A percentile compares a stretch with the other conserved stretches of the same genome.
Conservation (phyloP, 2,888 invertebrate genomes). For the Erynnis tages region DNA sequence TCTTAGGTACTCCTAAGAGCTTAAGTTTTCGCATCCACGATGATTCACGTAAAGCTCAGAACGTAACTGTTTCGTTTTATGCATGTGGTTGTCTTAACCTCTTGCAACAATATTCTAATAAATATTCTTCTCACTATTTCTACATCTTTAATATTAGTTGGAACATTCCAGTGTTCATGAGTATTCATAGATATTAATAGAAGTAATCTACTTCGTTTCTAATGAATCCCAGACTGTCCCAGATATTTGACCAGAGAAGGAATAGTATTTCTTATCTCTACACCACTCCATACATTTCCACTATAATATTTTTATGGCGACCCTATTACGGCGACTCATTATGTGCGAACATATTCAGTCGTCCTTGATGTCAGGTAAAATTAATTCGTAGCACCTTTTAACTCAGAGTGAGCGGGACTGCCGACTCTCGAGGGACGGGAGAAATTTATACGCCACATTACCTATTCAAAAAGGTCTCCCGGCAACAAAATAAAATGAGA, state of each 20-base stretch:
- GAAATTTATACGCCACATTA: constrained; percentile 75
- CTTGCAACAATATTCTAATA: too few relatives aligned
- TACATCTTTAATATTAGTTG: too few relatives aligned
- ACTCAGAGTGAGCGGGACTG: constrained; percentile 56
- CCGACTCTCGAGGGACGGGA: constrained; percentile 53
- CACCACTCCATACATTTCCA: constrained; percentile 11
- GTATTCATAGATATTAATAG: too few relatives aligned
- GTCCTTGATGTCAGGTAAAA: constrained; percentile 70
- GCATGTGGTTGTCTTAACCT: too few relatives aligned
- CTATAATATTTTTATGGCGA: constrained; percentile 19
- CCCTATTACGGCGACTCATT: constrained; percentile 53
- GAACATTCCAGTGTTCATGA: too few relatives aligned
- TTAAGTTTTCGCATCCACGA: too few relatives aligned
- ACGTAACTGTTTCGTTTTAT: too few relatives aligned
- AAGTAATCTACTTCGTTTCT: too few relatives aligned
- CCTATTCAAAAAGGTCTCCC: constrained; percentile 72
- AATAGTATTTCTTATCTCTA: constrained; percentile 7
- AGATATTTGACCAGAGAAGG: constrained; percentile 7
- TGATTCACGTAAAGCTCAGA: too few relatives aligned
- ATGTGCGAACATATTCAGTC: constrained; percentile 59
- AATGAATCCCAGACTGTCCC: background rate
- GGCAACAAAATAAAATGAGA: constrained; percentile 64
- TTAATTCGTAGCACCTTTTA: constrained; percentile 75
- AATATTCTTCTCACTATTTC: too few relatives aligned
- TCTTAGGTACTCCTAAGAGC: too few relatives aligned